A percentile compares a stretch with the other conserved stretches of the same genome.
phyloP scores from a whole-genome alignment of 2,113 vertebrate genomes.

The Anolis sagrei region DNA sequence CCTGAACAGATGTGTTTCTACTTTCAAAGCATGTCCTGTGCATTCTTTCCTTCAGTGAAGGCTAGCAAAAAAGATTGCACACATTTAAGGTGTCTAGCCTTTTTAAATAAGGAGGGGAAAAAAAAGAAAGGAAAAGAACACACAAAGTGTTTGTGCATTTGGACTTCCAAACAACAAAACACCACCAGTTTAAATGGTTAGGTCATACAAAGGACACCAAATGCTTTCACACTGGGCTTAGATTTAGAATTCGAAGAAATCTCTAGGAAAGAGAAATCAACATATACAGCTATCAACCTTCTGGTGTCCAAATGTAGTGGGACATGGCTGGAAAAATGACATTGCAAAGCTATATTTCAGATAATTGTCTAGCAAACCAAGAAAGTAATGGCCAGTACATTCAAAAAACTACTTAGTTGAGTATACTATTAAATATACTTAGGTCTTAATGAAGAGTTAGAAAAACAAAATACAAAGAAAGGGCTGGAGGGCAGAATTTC shows the following conservation, averaged over 20 bases:
- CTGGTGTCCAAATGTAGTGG: not conserved
- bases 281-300: not conserved
- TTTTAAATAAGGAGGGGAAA: constrained; percentile 43
- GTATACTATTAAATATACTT: too few species aligned
- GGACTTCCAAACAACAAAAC: not conserved
- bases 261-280: not conserved
- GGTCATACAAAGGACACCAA: not conserved
- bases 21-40: constrained; percentile 70
- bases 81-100: constrained; percentile 69
- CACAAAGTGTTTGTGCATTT: not conserved
- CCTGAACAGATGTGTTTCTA: constrained; percentile 79
- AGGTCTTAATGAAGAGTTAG: too few species aligned
- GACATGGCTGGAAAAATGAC: not conserved
- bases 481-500: too few species aligned
- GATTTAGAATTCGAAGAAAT: not conserved
- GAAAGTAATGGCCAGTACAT: too few species aligned
- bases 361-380: too few species aligned
- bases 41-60: constrained; percentile 58
- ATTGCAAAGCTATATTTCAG: too few species aligned
- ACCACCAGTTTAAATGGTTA: not conserved
- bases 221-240: not conserved
- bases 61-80: constrained; percentile 50
- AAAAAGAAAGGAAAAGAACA: not conserved
- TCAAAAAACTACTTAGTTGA: too few species aligned
- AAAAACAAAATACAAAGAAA: too few species aligned